phyloP scores from a whole-genome alignment of 1,140 invertebrate genomes.

The Caenorhabditis inopinata region DNA sequence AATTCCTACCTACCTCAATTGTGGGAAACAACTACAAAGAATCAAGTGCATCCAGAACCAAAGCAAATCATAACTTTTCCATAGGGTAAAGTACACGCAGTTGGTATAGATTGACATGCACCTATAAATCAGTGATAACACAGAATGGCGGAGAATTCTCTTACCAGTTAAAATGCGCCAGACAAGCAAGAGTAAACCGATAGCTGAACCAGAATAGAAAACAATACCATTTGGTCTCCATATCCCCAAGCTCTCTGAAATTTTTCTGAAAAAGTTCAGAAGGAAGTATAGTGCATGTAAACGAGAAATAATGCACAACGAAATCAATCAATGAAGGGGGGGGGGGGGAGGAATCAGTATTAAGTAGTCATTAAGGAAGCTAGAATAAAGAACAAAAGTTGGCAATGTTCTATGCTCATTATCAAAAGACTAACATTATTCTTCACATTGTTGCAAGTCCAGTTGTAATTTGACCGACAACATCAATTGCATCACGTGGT shows the following conservation, averaged over 20 bases:
- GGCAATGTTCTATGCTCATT: no score
- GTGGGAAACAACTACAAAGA: slow-evolving; percentile 46
- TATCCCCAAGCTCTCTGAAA: no score
- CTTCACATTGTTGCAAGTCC: not conserved
- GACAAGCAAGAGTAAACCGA: slow-evolving; percentile 43
- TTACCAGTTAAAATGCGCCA: slow-evolving; percentile 50
- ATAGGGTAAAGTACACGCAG: slow-evolving; percentile 47
- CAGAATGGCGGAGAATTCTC: not conserved
- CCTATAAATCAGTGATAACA: slow-evolving; percentile 15
- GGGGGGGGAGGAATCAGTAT: not conserved
- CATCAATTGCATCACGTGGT: not conserved
- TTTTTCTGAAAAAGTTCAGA: not conserved
- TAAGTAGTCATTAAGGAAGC: not conserved
- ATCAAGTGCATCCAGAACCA: slow-evolving; percentile 52
- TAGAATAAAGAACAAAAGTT: no score
- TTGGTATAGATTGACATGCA: slow-evolving; percentile 43
- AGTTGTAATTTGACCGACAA: not conserved
- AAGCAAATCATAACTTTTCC: slow-evolving; percentile 50
- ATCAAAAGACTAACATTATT: no score
- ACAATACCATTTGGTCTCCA: slow-evolving; percentile 48
- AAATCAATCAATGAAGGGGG: not conserved
- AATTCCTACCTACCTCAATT: slow-evolving; percentile 13
- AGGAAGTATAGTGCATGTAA: not conserved
- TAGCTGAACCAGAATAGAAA: slow-evolving; percentile 51
- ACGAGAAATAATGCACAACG: not conserved